Evolutionary conservation across 1,140 invertebrate genomes (phyloP).

Genomic region (Solenopsis invicta): DNA sequence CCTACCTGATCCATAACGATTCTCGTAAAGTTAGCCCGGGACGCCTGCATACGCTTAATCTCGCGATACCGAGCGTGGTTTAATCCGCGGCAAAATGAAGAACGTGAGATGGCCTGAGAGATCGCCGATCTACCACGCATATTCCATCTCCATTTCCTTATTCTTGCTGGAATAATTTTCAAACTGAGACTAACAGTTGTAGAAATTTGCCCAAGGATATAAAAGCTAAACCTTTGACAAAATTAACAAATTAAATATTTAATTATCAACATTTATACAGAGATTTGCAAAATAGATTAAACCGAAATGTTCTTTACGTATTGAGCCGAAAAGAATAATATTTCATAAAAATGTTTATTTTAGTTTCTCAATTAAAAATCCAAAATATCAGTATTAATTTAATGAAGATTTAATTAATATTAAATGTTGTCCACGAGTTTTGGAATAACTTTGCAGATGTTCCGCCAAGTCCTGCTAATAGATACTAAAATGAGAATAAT

Average conservation of each 20-base stretch:
- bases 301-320: neutral
- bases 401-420: too few relatives aligned
- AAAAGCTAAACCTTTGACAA: neutral
- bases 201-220: neutral
- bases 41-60: slow-evolving; percentile 61
- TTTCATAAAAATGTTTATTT: neutral
- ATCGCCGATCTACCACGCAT: slow-evolving; percentile 31
- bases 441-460: neutral
- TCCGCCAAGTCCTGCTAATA: neutral
- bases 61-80: slow-evolving; percentile 53
- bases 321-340: neutral
- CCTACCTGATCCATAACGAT: slow-evolving; percentile 54
- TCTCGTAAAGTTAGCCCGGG: slow-evolving; percentile 60
- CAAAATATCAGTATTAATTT: neutral
- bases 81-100: slow-evolving; percentile 56
- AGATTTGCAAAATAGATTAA: neutral
- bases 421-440: neutral
- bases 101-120: slow-evolving; percentile 16
- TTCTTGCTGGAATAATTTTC: neutral
- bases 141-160: slow-evolving; percentile 11
- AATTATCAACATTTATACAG: neutral
- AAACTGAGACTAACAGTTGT: too few relatives aligned
- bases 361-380: neutral
- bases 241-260: neutral
- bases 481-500: slow-evolving; percentile 42